Percentiles rank a stretch among this genome's conserved stretches.
phyloP scores from a whole-genome alignment of 2,888 invertebrate genomes.

The Pristionchus mayeri region DNA sequence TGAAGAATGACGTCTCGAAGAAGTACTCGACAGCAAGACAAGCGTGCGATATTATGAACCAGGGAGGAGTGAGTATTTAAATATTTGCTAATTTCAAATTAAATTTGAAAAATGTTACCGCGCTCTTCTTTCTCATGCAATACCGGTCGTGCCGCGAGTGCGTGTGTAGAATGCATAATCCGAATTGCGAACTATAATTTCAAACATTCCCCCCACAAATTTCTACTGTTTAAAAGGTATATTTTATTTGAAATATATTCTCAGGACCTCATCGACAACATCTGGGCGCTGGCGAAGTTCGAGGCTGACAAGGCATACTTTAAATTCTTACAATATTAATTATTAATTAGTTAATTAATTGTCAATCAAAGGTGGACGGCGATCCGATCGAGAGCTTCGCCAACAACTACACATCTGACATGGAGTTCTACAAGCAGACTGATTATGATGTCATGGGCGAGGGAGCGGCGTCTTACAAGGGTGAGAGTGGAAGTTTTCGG shows the following conservation, averaged over 20 bases:
- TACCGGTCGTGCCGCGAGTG: too few relatives aligned
- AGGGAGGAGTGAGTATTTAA: not conserved
- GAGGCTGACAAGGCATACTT: slow-evolving; percentile 6
- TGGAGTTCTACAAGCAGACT: slow-evolving; percentile 28
- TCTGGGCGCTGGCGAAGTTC: slow-evolving; percentile 39
- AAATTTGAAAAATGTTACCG: too few relatives aligned
- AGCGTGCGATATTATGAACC: slow-evolving; percentile 64
- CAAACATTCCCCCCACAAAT: too few relatives aligned
- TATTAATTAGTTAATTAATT: not conserved
- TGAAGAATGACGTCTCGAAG: slow-evolving; percentile 61
- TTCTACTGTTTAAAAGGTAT: not conserved
- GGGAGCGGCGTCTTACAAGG: slow-evolving; percentile 3
- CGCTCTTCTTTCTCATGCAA: too few relatives aligned
- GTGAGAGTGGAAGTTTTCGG: too few relatives aligned
- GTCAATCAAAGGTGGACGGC: not conserved
- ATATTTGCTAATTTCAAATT: not conserved
- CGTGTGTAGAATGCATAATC: too few relatives aligned
- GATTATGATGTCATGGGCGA: slow-evolving; percentile 12
- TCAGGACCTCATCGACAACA: slow-evolving; percentile 37
- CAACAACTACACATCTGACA: slow-evolving; percentile 30
- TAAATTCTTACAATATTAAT: not conserved
- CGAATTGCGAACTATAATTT: too few relatives aligned
- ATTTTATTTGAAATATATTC: too few relatives aligned
- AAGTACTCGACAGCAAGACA: slow-evolving; percentile 54
- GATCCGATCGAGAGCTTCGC: slow-evolving; percentile 23